Evolutionary conservation across 2,113 vertebrate species (phyloP).

Genomic region (Anguilla rostrata): DNA sequence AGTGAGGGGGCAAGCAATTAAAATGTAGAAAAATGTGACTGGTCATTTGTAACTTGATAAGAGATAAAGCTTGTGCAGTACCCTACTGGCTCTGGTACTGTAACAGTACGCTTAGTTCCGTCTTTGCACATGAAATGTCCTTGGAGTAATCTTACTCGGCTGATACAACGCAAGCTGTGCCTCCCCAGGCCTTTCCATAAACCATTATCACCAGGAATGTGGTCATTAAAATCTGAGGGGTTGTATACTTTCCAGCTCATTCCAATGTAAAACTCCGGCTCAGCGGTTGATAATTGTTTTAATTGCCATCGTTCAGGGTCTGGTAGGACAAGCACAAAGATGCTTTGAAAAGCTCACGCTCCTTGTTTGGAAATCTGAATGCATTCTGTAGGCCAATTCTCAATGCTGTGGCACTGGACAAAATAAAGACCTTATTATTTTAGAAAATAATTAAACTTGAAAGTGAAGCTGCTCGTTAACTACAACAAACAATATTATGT

Average conservation of each 20-base stretch:
- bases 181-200: conserved; percentile 41
- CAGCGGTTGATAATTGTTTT: conserved; percentile 60
- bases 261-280: conserved; percentile 49
- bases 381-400: background rate
- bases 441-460: background rate
- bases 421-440: conserved; percentile 9
- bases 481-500: background rate
- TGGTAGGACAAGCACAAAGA: background rate
- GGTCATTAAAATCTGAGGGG: conserved; percentile 57
- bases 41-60: background rate
- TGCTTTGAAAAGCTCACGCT: background rate
- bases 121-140: background rate
- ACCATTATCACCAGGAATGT: conserved; percentile 41
- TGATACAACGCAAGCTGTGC: conserved; percentile 23
- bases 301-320: conserved; percentile 55
- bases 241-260: conserved; percentile 52
- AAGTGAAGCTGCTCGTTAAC: background rate
- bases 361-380: background rate
- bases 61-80: background rate
- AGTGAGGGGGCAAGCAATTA: background rate
- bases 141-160: background rate
- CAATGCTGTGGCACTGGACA: background rate
- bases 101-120: too few species aligned
- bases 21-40: background rate
- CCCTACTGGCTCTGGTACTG: background rate